A percentile compares a stretch with the other conserved stretches of the same genome.
Conservation (phyloP, 1,140 invertebrate genomes). For the Lamellibrachia luymesi region DNA sequence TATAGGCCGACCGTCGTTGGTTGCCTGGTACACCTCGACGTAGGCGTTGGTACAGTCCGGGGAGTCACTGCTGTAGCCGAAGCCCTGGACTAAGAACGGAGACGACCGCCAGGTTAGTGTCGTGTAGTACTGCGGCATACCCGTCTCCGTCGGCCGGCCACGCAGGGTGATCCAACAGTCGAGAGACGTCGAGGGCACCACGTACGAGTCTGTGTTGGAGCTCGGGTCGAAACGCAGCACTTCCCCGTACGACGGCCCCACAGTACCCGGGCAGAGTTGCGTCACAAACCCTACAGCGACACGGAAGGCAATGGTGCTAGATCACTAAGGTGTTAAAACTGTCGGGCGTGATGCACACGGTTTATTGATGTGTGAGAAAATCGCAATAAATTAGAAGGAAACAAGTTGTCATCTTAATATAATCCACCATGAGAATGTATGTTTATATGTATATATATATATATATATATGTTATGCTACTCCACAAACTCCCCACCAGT, state of each 20-base stretch:
- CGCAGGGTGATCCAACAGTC: constrained; percentile 15
- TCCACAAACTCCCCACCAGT: too few relatives aligned
- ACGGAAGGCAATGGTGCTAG: not conserved
- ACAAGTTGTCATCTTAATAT: too few relatives aligned
- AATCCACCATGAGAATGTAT: not conserved
- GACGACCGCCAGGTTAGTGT: not conserved
- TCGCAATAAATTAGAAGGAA: too few relatives aligned
- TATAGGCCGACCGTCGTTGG: not conserved
- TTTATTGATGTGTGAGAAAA: too few relatives aligned
- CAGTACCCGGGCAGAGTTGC: not conserved
- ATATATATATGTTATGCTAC: too few relatives aligned
- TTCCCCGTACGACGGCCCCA: constrained; percentile 9
- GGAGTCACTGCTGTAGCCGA: not conserved
- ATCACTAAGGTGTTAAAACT: too few relatives aligned
- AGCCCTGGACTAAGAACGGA: not conserved
- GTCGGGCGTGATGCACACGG: too few relatives aligned
- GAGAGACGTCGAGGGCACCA: not conserved
- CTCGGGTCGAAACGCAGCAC: constrained; percentile 6
- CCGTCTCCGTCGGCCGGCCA: not conserved
- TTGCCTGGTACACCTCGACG: constrained; percentile 1
- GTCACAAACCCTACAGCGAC: not conserved
- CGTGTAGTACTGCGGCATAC: not conserved
- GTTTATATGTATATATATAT: not conserved
- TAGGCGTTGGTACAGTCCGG: not conserved
- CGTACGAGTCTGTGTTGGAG: not conserved